These are phyloP conservation scores for Galaxias olidus DNA, from an alignment of 2,797 vertebrate genomes.

Conservation along the genomic window DNA sequence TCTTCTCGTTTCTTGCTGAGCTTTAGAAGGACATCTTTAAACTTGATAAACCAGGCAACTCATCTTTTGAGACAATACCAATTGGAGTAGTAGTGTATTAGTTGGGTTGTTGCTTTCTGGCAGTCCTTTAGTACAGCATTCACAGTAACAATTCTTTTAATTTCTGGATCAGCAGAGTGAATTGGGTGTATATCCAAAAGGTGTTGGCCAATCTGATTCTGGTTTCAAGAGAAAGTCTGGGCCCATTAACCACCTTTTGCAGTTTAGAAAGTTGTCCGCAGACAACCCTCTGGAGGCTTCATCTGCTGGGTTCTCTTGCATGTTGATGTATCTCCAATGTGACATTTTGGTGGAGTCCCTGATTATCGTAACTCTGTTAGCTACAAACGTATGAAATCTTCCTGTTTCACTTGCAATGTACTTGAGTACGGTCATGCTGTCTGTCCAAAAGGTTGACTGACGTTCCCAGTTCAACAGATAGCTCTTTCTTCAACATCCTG, in stretches of 20 bases:
- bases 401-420: too few relatives aligned
- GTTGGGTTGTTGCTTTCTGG: neutral
- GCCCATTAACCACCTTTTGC: constrained; percentile 12
- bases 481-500: too few relatives aligned
- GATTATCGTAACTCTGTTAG: too few relatives aligned
- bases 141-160: neutral
- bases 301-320: neutral
- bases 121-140: constrained; percentile 1
- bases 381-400: too few relatives aligned
- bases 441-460: too few relatives aligned
- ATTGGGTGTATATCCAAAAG: neutral
- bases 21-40: constrained; percentile 2
- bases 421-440: too few relatives aligned
- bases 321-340: too few relatives aligned
- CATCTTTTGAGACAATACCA: neutral
- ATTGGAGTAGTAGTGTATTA: constrained; percentile 2
- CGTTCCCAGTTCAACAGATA: too few relatives aligned
- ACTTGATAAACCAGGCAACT: constrained; percentile 11
- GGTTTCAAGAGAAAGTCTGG: constrained; percentile 14
- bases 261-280: neutral
- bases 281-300: constrained; percentile 2
- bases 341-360: too few relatives aligned
- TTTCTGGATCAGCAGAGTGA: constrained; percentile 14
- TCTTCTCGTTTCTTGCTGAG: neutral
- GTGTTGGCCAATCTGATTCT: constrained; percentile 7